Base-by-base conservation (phyloP, 2,797 vertebrate species). In the Falco peregrinus region DNA sequence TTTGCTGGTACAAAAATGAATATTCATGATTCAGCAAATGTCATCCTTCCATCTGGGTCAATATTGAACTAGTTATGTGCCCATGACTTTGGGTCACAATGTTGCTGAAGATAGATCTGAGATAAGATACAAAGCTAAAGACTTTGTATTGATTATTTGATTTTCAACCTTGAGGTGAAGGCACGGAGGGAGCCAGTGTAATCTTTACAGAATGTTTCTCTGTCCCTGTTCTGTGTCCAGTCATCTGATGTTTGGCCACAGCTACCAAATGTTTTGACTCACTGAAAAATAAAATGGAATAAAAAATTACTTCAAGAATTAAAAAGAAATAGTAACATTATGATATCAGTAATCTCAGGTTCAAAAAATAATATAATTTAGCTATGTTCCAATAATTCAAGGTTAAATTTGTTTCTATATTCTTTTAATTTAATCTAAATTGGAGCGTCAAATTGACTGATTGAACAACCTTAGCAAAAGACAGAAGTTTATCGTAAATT, bases 81-180 rank as follows among this genome's bases (percentile, higher is more conserved):
- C 65, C 11, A 0, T 87, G 71, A 75, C 89, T 93, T 94, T 54
- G 59, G 39, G 68, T 61, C 63, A 73, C 25, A n/a, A 17, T 71
- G 60, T 41, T 92, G 79, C 57, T 84, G 47, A 88, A 90, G 85
- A 65, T 68, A 88, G 83, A 92, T 96, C 63, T 73, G 43, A 84
- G 90, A 96, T 94, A 94, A 96, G 87, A 95, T 93, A 80, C 3
- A 69, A 93, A 94, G 65, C 61, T 70, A 59, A 96, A 84, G 74
- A 69, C 73, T 86, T 90, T 82, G 35, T 82, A 91, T 95, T 70
- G 96, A 94, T 95, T 89, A 84, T 81, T 81, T 84, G 70, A 60
- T 93, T 95, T 86, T 95, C 80, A 96, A 47, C 73, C 93, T 94
- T 86, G 74, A 90, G 51, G 13, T 78, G 45, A 90, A 88, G 53